Evolutionary conservation across 2,888 invertebrate genomes (phyloP), one percentile per base, ranked within the genome.

Genomic region (Scaptomyza tumidula): DNA sequence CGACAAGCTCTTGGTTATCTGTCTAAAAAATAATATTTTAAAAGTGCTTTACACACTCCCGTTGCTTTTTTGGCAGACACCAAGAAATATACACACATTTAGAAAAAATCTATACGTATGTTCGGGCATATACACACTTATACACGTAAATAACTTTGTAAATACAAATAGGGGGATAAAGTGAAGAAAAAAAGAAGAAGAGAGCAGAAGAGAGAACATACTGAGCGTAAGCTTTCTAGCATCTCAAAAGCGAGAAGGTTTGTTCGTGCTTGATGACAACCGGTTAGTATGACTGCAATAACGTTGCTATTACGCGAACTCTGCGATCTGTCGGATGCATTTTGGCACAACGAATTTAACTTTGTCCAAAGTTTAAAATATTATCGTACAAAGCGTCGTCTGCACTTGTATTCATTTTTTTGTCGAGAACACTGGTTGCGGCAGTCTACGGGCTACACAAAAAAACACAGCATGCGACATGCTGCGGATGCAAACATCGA

Each of bases 281-380:
- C 48, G 58, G 52, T 75, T 66, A 81, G 80, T 73, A 92, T 92
- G 92, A 91, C 91, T 70, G 91, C 92, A 83, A 75, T 92, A 77
- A 77, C 88, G 60, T 80, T 89, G 71, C 80, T 89, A 45, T 58
- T 90, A 64, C 81, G 87, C 62, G 89, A 91, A 70, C 68, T 92
- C 27, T 88, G 75, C 73, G 86, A 86, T 68, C 76, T 92, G 56
- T 84, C 89, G 64, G 76, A 88, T 89, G 90, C 90, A 61, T 89
- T 90, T 66, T 74, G 88, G 72, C 80, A 73, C 14, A 91, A 88
- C 68, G 86, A 88, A 53, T 91, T 88, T 55, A 85, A 89, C 62
- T 72, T 89, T 6, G 61, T 56, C 13, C 82, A 83, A 62, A 91
- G 88, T 69, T 41, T 89, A 29, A 62, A 71, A 13, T 90, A 89